Evolutionary conservation across 2,888 invertebrate genomes (phyloP).

Genomic region (Crepidodera aurea): DNA sequence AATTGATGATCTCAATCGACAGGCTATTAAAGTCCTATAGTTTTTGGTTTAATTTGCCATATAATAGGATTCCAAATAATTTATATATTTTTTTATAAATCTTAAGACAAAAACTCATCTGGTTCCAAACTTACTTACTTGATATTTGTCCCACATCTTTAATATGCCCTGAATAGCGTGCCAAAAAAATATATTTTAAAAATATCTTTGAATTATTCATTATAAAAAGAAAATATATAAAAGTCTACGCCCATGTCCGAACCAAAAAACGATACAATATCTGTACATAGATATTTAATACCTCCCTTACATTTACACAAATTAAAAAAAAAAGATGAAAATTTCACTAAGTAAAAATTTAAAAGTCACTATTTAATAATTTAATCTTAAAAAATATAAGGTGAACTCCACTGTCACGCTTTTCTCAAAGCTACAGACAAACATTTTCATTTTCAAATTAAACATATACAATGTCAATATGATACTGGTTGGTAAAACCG

Average conservation of each 20-base stretch:
- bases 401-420: constrained; percentile 27
- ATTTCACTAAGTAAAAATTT: constrained; percentile 40
- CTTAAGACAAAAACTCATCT: too few species aligned
- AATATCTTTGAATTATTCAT: too few species aligned
- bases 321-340: constrained; percentile 10
- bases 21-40: too few species aligned
- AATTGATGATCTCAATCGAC: too few species aligned
- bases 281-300: constrained; percentile 44
- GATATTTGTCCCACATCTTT: too few species aligned
- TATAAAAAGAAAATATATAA: too few species aligned
- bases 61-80: too few species aligned
- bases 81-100: too few species aligned
- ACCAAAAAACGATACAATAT: constrained; percentile 31
- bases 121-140: too few species aligned
- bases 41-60: too few species aligned
- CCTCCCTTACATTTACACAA: constrained; percentile 37
- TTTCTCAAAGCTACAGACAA: neutral
- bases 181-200: too few species aligned
- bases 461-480: constrained; percentile 3
- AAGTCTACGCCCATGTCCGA: neutral
- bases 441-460: neutral
- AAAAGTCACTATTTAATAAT: constrained; percentile 43
- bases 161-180: too few species aligned
- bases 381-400: constrained; percentile 41
- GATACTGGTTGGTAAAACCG: constrained; percentile 9